Base-by-base conservation (phyloP, 2,797 vertebrate species). In the Meriones psammophilus region DNA sequence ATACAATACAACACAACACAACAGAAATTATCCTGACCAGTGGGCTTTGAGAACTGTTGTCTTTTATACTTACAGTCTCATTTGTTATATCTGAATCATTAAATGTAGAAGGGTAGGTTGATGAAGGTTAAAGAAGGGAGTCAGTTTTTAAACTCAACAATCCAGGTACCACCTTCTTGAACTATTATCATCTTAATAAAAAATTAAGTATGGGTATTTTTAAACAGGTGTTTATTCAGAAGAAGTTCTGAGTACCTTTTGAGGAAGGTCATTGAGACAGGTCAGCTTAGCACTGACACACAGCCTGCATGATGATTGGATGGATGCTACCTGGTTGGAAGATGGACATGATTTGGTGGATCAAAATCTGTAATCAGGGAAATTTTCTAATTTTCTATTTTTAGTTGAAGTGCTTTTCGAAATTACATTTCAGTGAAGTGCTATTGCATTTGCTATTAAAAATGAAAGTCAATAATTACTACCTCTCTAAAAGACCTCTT, bases 251-350 rank as follows among this genome's bases (percentile, higher is more conserved):
- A 97, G 68, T 96, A 94, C 3, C 92, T 66, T 89, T 81, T 93
- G 96, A 94, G 94, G 96, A 96, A 97, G 96, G 93, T 97, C 80
- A 54, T 95, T 96, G 60, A 90, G 91, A 88, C 91, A 97, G 88
- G 93, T 95, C 84, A 93, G 79, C 93, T 91, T 81, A 91, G 73
- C 92, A 77, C 64, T 97, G 95, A 94, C 79, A 90, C 50, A 58
- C 87, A 28, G 12, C 83, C 42, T 93, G 79, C 93, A 89, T 93
- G 20, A 85, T 96, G 68, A 80, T 62, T 92, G 97, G 96, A 50
- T 95, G 95, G 97, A 69, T 90, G 80, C 96, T 96, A 79, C 96
- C 97, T 97, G 94, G 68, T 96, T 97, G 94, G 88, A 97, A 95
- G 97, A 80, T 97, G 95, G 94, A 96, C 90, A 81, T 95, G 71